Base-by-base conservation (phyloP, 2,888 invertebrate species). In the Phyllotreta cruciferae region DNA sequence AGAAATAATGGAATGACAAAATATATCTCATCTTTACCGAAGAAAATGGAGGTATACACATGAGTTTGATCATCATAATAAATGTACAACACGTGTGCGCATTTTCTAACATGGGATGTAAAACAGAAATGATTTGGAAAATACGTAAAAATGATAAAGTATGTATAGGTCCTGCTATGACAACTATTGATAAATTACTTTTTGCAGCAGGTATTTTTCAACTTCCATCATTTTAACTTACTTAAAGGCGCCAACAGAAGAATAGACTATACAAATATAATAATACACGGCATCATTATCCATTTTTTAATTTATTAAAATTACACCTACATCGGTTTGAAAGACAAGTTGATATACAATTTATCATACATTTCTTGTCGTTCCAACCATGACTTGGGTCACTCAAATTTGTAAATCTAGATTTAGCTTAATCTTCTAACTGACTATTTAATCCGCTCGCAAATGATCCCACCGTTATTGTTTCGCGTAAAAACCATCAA, bases 341-440 rank as follows among this genome's bases (percentile, higher is more conserved):
- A 70, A 69, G 71, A 70, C 70, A 70, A 67, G 65, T 68, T 68
- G 63, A 63, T 67, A 68, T 71, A 73, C 72, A 74, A 78, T 78
- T 78, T 77, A 77, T 78, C 77, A 78, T 77, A 77, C 75, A 78
- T 78, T 78, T 78, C 77, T 76, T 77, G 77, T 75, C 74, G 73
- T 72, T 72, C 36, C 35, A 47, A 47, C 14, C 9, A 34, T 14
- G 6, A 7, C 47, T 11, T 13, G n/a, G 34, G 14, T 44, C 67
- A 67, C 70, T 66, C 72, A 72, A 68, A 70, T 70, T 71, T 72
- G 71, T 74, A 75, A 77, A 77, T 76, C 77, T 74, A 72, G 75
- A 75, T 73, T 67, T 70, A 77, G 75, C 71, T 75, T 74, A 73
- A 76, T 76, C 75, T 75, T 71, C 71, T 72, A 75, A 74, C 74